Percentiles rank a stretch among this genome's conserved stretches.
Conservation (phyloP, 2,113 vertebrate genomes). For the Murina feae region DNA sequence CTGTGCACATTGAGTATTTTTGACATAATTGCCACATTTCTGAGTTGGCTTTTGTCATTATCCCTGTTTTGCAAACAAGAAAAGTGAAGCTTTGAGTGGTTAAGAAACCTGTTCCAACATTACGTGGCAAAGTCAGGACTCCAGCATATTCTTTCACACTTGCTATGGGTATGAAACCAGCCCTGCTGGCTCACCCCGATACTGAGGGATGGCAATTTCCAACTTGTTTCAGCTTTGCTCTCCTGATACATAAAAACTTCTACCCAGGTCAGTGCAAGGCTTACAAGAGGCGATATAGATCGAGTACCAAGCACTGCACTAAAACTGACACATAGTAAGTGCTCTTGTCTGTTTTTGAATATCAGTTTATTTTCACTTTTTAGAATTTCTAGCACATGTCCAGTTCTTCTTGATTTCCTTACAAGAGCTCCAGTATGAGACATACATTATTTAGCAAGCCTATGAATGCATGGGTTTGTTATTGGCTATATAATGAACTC, state of each 20-base stretch:
- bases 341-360: neutral
- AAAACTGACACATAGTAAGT: neutral
- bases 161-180: neutral
- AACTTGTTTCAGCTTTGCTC: neutral
- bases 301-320: neutral
- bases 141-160: neutral
- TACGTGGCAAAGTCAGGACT: neutral
- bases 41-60: neutral
- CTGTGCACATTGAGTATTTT: neutral
- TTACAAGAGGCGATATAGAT: neutral
- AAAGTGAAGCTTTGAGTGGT: neutral
- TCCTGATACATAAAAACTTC: neutral
- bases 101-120: neutral
- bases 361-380: neutral
- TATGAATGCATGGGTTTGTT: neutral
- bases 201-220: neutral
- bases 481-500: neutral
- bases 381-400: neutral
- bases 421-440: neutral
- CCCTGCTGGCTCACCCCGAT: rapidly evolving
- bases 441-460: neutral
- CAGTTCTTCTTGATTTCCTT: slow-evolving; percentile 12
- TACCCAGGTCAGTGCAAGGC: neutral
- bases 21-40: neutral
- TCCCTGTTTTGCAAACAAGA: neutral